A percentile compares a stretch with the other conserved stretches of the same genome.
phyloP scores from a whole-genome alignment of 1,140 invertebrate species.

The Metopolophium dirhodum region DNA sequence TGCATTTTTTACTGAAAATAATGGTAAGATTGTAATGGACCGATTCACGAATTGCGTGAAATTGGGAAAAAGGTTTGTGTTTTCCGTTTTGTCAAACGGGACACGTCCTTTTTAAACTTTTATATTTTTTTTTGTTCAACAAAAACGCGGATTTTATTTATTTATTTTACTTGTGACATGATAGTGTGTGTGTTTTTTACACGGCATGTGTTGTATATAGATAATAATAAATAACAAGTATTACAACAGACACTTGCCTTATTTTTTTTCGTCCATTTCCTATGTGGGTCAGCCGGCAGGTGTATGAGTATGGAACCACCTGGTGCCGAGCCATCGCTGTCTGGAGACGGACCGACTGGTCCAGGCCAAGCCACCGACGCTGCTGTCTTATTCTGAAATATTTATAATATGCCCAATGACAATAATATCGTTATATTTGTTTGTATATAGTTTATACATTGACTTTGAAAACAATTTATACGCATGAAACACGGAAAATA shows the following conservation, averaged over 20 bases:
- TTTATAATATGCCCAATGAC: slow-evolving; percentile 6
- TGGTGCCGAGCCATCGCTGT: slow-evolving; percentile 63
- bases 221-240: slow-evolving; percentile 28
- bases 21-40: neutral
- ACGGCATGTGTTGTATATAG: neutral
- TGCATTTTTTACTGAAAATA: neutral
- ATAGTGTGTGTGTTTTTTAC: neutral
- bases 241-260: slow-evolving; percentile 67
- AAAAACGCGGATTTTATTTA: neutral
- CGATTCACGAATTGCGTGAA: neutral
- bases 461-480: neutral
- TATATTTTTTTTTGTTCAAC: neutral
- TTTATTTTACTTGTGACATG: neutral
- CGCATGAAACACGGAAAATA: neutral
- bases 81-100: neutral
- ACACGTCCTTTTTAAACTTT: neutral
- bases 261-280: slow-evolving; percentile 83
- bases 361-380: slow-evolving; percentile 42
- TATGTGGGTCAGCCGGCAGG: slow-evolving; percentile 71
- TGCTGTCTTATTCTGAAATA: slow-evolving; percentile 42
- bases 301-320: slow-evolving; percentile 68
- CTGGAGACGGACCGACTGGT: slow-evolving; percentile 58
- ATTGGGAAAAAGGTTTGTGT: neutral
- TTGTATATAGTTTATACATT: neutral
- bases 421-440: neutral